A percentile compares a stretch with the other conserved stretches of the same genome.
Conservation (phyloP, 1,140 invertebrate genomes). For the Lerema accius region DNA sequence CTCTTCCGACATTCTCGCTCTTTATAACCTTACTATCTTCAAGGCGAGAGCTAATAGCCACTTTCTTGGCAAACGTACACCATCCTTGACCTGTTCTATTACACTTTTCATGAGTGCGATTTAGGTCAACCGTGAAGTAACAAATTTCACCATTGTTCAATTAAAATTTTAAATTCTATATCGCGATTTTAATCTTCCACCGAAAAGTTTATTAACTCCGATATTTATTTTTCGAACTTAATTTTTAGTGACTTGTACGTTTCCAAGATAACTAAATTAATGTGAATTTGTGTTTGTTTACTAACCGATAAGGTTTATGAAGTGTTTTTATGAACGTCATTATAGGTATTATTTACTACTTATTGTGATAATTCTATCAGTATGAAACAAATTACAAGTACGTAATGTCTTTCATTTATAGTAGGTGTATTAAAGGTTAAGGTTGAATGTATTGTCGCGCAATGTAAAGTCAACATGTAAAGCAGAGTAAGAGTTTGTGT, state of each 20-base stretch:
- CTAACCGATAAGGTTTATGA: slow-evolving; percentile 1
- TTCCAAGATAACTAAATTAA: slow-evolving; percentile 12
- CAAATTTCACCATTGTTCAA: slow-evolving; percentile 9
- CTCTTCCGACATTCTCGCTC: slow-evolving; percentile 15
- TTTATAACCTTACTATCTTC: slow-evolving; percentile 25
- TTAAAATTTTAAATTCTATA: slow-evolving; percentile 13
- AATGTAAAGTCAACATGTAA: too few species aligned
- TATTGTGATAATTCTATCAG: slow-evolving; percentile 11
- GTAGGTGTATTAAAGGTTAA: not conserved
- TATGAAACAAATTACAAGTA: slow-evolving; percentile 18
- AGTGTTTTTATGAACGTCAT: slow-evolving; percentile 8
- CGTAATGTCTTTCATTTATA: not conserved
- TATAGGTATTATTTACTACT: slow-evolving; percentile 13
- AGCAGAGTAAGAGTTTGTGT: too few species aligned
- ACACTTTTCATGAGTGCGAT: slow-evolving; percentile 21
- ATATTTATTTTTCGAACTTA: not conserved
- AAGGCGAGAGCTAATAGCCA: slow-evolving; percentile 31
- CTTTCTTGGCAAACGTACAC: slow-evolving; percentile 30
- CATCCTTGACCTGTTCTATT: slow-evolving; percentile 32
- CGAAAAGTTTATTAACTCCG: slow-evolving; percentile 3
- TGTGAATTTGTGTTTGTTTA: slow-evolving; percentile 4
- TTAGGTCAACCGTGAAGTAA: slow-evolving; percentile 20
- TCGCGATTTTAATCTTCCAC: slow-evolving; percentile 1
- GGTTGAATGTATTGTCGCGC: too few species aligned
- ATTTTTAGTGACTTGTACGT: not conserved